Base-by-base conservation (phyloP, 2,113 vertebrate species). In the Ranitomeya imitator region DNA sequence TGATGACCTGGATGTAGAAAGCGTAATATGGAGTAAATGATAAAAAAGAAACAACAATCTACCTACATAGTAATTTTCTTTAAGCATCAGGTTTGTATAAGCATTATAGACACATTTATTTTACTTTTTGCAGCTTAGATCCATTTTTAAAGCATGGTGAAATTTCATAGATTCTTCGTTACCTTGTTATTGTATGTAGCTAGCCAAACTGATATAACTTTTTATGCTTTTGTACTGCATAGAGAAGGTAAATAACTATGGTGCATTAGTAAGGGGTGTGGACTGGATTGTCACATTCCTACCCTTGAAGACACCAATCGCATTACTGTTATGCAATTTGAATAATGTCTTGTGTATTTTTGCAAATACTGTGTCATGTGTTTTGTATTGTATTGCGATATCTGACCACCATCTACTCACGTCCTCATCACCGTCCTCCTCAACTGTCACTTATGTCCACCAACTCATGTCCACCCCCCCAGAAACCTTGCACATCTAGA, bases 21-120 rank as follows among this genome's bases (percentile, higher is more conserved):
- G 89, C 88, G 31, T 1, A 37, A 7, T 89, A 76, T 74, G 67
- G 90, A 89, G 1, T 57, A 86, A 88, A 15, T 85, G 59, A 86
- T 78, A 83, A 91, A 45, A 89, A 89, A 19, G 14, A 84, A 88
- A 84, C 4, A 88, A 89, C 90, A 89, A 19, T 6, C 78, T 12
- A 80, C 37, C 7, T 15, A 78, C n/a, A 82, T 54, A 12, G 81
- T 19, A 74, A 10, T 16, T 78, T 82, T 69, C 73, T 60, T 73
- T 83, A 88, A 83, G 45, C 12, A 83, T n/a, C 51, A 57, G 81
- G 57, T 67, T 37, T 45, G 59, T 55, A 60, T 21, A 26, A 88
- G 14, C 80, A 55, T 55, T 83, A 79, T 85, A 77, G 71, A 85
- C 19, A 21, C 55, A 76, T 83, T 77, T 61, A 80, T 60, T 88